Base-by-base conservation (phyloP, 2,888 invertebrate species). In the Notodonta dromedarius region DNA sequence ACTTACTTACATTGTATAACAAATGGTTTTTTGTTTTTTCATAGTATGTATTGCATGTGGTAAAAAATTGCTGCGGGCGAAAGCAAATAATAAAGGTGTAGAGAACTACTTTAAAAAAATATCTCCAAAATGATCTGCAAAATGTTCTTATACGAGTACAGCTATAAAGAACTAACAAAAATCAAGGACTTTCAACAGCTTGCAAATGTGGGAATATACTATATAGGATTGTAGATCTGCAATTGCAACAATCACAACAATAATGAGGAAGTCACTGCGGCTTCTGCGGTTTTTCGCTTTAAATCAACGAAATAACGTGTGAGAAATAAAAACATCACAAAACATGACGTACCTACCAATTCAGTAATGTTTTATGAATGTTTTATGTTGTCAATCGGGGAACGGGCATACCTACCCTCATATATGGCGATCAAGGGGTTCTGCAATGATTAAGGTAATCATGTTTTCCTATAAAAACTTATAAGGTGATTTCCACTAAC, bases 191-290 rank as follows among this genome's bases (percentile, higher is more conserved):
- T 8, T 9, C 56, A 76, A 75, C 75, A 75, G 74, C 77, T 75
- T 75, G 77, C 67, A 44, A 61, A 58, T 63, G 67, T 72, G 75
- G 63, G 77, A 75, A 75, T 62, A n/a, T n/a, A n/a, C n/a, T n/a
- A n/a, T n/a, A 39, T 48, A 56, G 59, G 53, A 46, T 46, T 46
- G 46, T 75, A 77, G 75, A 81, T 79, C 44, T 48, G 44, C 56
- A 58, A 63, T 16, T 81, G 69, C 66, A 70, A 79, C 86, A 89
- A 89, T 90, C 88, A 85, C 78, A 86, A 87, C 83, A 83, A 87
- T 85, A 81, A 76, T 82, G 77, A 79, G 86, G 85, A 88, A 85
- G 78, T 78, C 65, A 60, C 71, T 87, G 89, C 61, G 88, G 90
- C 13, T 85, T 86, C 82, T 82, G 85, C 71, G 87, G 88, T 83